Percentiles rank a stretch among this genome's conserved stretches.
Evolutionary conservation across 2,888 invertebrate genomes (phyloP).

Genomic region (Xestoiulus laeticollis): DNA sequence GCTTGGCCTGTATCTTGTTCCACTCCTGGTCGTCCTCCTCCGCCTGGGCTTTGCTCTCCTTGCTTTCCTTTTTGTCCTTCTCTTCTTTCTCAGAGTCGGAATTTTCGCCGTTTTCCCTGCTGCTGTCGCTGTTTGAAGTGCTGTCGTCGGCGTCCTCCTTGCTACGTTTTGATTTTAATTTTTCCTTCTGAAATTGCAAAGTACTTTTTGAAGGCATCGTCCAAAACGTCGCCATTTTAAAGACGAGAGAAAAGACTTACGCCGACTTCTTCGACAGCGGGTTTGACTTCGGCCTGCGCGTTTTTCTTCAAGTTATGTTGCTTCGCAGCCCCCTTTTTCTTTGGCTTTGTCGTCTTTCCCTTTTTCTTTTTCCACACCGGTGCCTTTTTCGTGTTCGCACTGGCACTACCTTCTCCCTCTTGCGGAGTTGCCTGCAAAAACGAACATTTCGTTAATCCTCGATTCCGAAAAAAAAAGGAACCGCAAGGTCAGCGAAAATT

Average conservation of each 20-base stretch:
- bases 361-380: conserved; percentile 78
- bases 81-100: conserved; percentile 64
- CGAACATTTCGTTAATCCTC: too few relatives aligned
- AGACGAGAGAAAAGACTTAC: too few relatives aligned
- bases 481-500: too few relatives aligned
- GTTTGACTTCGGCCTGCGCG: conserved; percentile 73
- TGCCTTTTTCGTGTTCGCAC: conserved; percentile 69
- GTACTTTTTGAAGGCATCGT: not conserved
- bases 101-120: conserved; percentile 40
- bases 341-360: conserved; percentile 62
- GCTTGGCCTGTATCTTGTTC: conserved; percentile 89
- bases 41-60: conserved; percentile 56
- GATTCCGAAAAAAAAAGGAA: too few relatives aligned
- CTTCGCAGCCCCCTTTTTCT: conserved; percentile 51
- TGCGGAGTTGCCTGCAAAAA: not conserved
- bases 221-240: too few relatives aligned
- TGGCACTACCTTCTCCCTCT: not conserved
- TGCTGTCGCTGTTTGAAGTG: conserved; percentile 45
- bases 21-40: conserved; percentile 84
- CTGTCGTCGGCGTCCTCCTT: conserved; percentile 1
- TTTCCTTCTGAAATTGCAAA: not conserved
- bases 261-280: conserved; percentile 62
- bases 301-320: not conserved
- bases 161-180: not conserved
- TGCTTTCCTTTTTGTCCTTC: not conserved